Evolutionary conservation across 2,797 vertebrate species (phyloP), one percentile per base, ranked within the genome.

Genomic region (Acrocephalus scirpaceus): DNA sequence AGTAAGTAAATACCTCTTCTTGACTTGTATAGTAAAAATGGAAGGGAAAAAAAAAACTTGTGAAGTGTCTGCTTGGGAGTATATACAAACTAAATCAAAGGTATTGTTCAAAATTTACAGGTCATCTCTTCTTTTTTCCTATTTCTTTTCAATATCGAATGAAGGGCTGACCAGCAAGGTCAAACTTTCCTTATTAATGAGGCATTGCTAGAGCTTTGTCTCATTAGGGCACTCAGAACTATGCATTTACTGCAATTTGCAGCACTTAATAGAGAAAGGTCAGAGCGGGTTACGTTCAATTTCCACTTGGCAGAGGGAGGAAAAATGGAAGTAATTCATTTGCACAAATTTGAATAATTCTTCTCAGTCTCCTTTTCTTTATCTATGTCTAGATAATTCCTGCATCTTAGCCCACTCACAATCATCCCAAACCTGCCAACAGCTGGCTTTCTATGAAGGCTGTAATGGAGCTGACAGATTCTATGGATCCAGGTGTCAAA

Each of bases 301-400:
- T 99, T 99, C 99, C 99, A 99, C 99, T 98, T 98, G 98, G 98
- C 98, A 98, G 98, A 98, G 96, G 94, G 95, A 98, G 98, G 98
- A 97, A 99, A 99, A 99, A 99, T 99, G 99, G 99, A 99, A 99
- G 99, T 98, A 98, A 99, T 98, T 99, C 99, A 99, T 99, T 99
- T 99, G 99, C 99, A 99, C 99, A 99, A 99, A 99, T 99, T 99
- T 99, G 99, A 99, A 99, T 99, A 99, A 99, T 99, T 99, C 98
- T 97, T 98, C 98, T 98, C 97, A 78, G 96, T 98, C 98, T 97
- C 97, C 97, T 98, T 98, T 98, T 97, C 97, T 98, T 97, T 97
- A 97, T 96, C 95, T 97, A 88, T 50, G 95, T 96, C 93, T 95
- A 95, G 97, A 97, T 97, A 97, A 97, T 98, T 98, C 97, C 96